Conservation (phyloP, 2,113 vertebrate species). For the Peromyscus californicus region DNA sequence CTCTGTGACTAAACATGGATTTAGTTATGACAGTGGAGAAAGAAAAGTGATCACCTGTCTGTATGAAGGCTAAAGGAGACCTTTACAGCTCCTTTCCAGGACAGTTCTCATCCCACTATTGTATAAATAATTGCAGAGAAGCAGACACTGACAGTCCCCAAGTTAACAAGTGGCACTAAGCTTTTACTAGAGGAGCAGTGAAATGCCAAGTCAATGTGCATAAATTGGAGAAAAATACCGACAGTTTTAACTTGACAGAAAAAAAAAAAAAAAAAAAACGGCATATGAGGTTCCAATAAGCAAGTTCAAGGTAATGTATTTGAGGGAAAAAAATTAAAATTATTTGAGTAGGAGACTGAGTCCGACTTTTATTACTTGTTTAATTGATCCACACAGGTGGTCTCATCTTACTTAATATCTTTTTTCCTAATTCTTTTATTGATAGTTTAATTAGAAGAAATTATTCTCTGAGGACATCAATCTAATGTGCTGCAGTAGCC, state of each 20-base stretch:
- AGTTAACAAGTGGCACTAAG: neutral
- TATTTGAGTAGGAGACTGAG: neutral
- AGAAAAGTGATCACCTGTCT: neutral
- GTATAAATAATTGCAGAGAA: slow-evolving; percentile 23
- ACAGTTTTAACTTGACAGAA: neutral
- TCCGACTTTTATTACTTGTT: neutral
- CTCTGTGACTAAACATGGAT: neutral
- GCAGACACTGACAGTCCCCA: neutral
- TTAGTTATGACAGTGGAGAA: neutral
- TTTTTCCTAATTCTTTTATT: slow-evolving; percentile 27
- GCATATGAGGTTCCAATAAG: neutral
- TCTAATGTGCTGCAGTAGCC: neutral
- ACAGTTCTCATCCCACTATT: slow-evolving; percentile 9
- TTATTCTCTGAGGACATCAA: neutral
- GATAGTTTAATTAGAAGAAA: neutral
- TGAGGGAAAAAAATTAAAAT: neutral
- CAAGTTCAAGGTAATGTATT: neutral
- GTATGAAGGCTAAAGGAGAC: neutral
- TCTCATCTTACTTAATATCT: neutral
- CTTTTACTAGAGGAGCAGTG: slow-evolving; percentile 10
- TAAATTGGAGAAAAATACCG: neutral
- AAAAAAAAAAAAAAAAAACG: slow-evolving; percentile 57
- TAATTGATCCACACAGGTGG: neutral
- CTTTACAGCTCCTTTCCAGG: neutral
- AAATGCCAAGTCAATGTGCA: slow-evolving; percentile 11